Conservation (phyloP, 2,888 invertebrate genomes). For the Chymomyza caudatula region DNA sequence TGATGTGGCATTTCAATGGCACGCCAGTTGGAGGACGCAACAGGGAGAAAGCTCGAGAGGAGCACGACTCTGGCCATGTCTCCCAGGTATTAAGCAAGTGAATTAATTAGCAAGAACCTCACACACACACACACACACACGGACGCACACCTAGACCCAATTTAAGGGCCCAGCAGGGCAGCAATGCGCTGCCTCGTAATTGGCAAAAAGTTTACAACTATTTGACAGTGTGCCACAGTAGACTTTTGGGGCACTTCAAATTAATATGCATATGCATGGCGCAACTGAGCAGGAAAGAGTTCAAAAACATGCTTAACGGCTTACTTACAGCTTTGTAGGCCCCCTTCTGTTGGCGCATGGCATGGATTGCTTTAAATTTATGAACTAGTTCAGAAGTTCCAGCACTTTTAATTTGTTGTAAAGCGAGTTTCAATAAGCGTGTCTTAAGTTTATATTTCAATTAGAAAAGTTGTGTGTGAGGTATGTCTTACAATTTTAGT, state of each 20-base stretch:
- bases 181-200: not conserved
- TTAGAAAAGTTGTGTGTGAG: too few relatives aligned
- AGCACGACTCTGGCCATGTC: conserved; percentile 7
- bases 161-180: not conserved
- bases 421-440: too few relatives aligned
- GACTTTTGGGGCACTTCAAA: not conserved
- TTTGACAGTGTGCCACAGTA: not conserved
- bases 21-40: not conserved
- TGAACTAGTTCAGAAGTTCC: not conserved
- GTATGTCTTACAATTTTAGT: too few relatives aligned
- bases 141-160: conserved; percentile 3
- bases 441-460: too few relatives aligned
- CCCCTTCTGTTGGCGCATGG: too few relatives aligned
- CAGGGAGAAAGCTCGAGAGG: not conserved
- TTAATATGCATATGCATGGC: not conserved
- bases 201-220: not conserved
- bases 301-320: not conserved
- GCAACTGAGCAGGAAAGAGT: not conserved
- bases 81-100: conserved; percentile 59
- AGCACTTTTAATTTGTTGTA: not conserved
- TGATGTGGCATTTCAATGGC: conserved; percentile 41
- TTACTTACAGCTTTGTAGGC: not conserved
- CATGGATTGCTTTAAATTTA: not conserved
- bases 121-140: conserved; percentile 21
- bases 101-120: conserved; percentile 57